Conservation (phyloP, 2,113 vertebrate genomes). For the Corythaeola cristata region DNA sequence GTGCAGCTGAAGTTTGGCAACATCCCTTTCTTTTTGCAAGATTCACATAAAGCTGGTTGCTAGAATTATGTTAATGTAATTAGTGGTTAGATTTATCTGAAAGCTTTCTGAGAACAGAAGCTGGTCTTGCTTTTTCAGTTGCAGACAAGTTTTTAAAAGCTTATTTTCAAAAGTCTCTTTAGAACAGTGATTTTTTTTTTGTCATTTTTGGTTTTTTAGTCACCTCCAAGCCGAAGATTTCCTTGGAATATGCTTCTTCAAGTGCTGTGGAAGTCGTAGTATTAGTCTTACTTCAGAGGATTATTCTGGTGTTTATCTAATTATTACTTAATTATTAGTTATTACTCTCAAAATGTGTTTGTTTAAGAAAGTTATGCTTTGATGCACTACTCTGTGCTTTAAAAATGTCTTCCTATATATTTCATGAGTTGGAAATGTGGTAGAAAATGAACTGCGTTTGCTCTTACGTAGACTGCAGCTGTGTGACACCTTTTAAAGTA, state of each 20-base stretch:
- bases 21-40: background rate
- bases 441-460: background rate
- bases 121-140: background rate
- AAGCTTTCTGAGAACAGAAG: background rate
- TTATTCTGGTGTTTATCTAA: background rate
- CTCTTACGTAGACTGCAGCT: background rate
- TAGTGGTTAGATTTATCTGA: background rate
- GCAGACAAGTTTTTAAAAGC: background rate
- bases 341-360: background rate
- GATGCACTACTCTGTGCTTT: background rate
- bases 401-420: background rate
- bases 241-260: background rate
- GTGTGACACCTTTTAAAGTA: background rate
- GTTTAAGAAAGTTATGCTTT: background rate
- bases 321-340: background rate
- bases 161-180: background rate
- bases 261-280: background rate
- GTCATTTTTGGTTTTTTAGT: background rate
- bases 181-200: background rate
- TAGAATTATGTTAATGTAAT: background rate
- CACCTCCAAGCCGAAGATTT: background rate
- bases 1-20: background rate
- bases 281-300: background rate
- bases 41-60: accelerated
- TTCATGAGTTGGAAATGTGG: background rate